phyloP scores from a whole-genome alignment of 2,888 invertebrate species.

The Mayetiola destructor region DNA sequence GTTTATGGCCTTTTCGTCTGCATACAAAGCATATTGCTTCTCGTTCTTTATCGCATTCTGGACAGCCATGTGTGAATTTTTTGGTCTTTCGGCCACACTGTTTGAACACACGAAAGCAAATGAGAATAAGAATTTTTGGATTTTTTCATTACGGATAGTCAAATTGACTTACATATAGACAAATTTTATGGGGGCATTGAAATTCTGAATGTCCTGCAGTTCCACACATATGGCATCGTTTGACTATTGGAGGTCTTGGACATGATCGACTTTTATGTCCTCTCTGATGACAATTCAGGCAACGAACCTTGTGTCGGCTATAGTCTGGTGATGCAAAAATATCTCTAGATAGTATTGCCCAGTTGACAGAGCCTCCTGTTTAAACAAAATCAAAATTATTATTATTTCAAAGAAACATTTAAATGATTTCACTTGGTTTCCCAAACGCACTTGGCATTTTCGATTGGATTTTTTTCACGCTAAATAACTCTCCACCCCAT shows the following conservation, averaged over 20 bases:
- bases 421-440: no score
- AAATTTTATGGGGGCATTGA: constrained; percentile 53
- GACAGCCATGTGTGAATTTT: constrained; percentile 44
- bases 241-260: constrained; percentile 39
- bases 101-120: constrained; percentile 27
- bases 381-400: background rate
- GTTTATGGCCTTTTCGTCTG: constrained; percentile 45
- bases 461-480: constrained; percentile 41
- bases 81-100: constrained; percentile 52
- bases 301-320: constrained; percentile 34
- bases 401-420: background rate
- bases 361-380: background rate
- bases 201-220: constrained; percentile 46
- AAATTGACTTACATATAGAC: constrained; percentile 51
- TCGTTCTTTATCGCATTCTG: constrained; percentile 39
- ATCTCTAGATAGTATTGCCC: constrained; percentile 5
- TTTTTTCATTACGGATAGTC: no score
- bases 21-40: constrained; percentile 43
- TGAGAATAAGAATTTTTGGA: background rate
- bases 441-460: constrained; percentile 46
- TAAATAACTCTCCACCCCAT: constrained; percentile 49
- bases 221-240: constrained; percentile 56
- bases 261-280: constrained; percentile 51
- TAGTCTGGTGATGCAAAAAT: background rate
- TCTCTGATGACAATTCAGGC: constrained; percentile 46